phyloP scores from a whole-genome alignment of 1,140 invertebrate genomes.

The Teleopsis dalmanni region DNA sequence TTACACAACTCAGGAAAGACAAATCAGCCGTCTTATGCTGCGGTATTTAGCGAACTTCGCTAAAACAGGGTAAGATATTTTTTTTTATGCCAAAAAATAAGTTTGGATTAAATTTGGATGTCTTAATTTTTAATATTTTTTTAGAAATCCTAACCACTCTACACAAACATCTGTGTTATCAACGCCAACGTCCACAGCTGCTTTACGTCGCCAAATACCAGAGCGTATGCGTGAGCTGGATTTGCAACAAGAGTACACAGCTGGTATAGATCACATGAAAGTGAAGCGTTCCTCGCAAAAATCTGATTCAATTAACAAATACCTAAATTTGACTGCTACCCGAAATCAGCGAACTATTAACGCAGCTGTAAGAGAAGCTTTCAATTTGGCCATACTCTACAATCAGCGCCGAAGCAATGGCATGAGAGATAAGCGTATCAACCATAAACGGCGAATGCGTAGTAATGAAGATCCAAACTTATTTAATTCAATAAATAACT shows the following conservation, averaged over 20 bases:
- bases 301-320: conserved; percentile 5
- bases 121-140: not conserved
- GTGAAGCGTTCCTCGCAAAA: conserved; percentile 12
- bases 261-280: conserved; percentile 1
- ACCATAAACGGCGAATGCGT: conserved; percentile 25
- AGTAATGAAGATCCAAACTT: conserved; percentile 25
- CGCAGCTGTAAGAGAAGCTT: conserved; percentile 15
- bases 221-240: too few relatives aligned
- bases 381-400: conserved; percentile 35
- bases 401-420: conserved; percentile 36
- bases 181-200: conserved; percentile 4
- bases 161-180: conserved; percentile 10
- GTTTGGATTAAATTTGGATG: not conserved
- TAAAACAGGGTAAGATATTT: conserved; percentile 62
- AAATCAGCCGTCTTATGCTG: conserved; percentile 65
- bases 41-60: conserved; percentile 79
- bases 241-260: not conserved
- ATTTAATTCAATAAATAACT: not conserved
- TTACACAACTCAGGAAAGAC: conserved; percentile 62
- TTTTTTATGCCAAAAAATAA: not conserved
- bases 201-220: not conserved
- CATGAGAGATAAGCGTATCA: conserved; percentile 32
- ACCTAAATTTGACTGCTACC: not conserved
- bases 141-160: conserved; percentile 36
- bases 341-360: not conserved